Percentiles rank a stretch among this genome's conserved stretches.
These are phyloP conservation scores for Siniperca scherzeri DNA, from an alignment of 2,797 vertebrate species.

Conservation along the genomic window DNA sequence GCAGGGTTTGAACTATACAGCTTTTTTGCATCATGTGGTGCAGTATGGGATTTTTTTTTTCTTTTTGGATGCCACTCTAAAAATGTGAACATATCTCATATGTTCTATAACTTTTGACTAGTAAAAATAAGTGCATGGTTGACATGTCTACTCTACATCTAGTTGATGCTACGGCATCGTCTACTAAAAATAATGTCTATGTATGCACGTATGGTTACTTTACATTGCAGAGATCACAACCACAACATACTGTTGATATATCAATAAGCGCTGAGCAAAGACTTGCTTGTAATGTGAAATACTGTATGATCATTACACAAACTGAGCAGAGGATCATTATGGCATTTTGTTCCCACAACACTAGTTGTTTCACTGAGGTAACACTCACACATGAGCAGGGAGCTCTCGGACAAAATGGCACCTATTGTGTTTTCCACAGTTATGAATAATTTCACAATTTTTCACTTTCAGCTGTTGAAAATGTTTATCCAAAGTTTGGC, in stretches of 20 bases:
- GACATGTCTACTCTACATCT: slow-evolving; percentile 75
- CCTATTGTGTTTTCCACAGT: slow-evolving; percentile 41
- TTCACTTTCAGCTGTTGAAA: slow-evolving; percentile 53
- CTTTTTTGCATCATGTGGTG: slow-evolving; percentile 38
- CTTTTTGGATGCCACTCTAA: slow-evolving; percentile 59
- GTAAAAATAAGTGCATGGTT: slow-evolving; percentile 82
- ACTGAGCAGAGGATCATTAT: slow-evolving; percentile 55
- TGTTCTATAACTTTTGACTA: slow-evolving; percentile 64
- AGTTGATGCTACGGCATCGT: slow-evolving; percentile 61
- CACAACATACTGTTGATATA: slow-evolving; percentile 63
- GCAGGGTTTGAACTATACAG: slow-evolving; percentile 20
- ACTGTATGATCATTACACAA: slow-evolving; percentile 41
- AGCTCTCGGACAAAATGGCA: slow-evolving; percentile 50
- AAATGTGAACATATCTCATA: slow-evolving; percentile 77
- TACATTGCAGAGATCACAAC: slow-evolving; percentile 80
- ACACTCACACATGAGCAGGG: slow-evolving; percentile 47
- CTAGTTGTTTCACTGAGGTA: slow-evolving; percentile 69
- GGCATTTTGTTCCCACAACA: slow-evolving; percentile 54
- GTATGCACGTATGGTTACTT: slow-evolving; percentile 76
- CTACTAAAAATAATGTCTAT: slow-evolving; percentile 67
- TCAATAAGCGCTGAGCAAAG: slow-evolving; percentile 55
- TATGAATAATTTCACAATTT: slow-evolving; percentile 55
- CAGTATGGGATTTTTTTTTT: slow-evolving; percentile 17
- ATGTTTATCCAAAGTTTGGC: slow-evolving; percentile 50
- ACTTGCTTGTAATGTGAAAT: slow-evolving; percentile 30